These are phyloP conservation scores for Dinomys branickii DNA, from an alignment of 2,113 vertebrate species.

Conservation along the genomic window DNA sequence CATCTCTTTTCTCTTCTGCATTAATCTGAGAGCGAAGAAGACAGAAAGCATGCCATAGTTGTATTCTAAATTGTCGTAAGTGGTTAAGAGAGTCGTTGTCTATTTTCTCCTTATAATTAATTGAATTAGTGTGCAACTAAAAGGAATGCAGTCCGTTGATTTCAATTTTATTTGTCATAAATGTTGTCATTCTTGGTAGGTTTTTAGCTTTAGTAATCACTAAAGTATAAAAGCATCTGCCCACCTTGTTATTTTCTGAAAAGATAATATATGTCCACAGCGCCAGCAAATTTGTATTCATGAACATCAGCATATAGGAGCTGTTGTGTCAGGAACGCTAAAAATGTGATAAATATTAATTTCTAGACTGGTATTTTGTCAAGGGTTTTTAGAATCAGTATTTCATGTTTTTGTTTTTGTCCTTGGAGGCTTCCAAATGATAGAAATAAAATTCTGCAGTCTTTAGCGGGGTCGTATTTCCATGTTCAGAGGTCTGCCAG, in stretches of 20 bases:
- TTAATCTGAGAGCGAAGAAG: not conserved
- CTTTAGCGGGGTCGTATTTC: conserved; percentile 46
- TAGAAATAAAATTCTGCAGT: conserved; percentile 61
- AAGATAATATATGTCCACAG: conserved; percentile 67
- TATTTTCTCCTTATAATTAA: conserved; percentile 61
- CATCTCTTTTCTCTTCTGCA: not conserved
- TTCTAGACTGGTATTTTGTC: conserved; percentile 74
- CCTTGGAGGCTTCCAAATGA: conserved; percentile 71
- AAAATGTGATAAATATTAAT: conserved; percentile 86
- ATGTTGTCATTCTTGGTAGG: conserved; percentile 61
- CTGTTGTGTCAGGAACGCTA: conserved; percentile 76
- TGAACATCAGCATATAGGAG: conserved; percentile 79
- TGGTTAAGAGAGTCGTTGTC: not conserved
- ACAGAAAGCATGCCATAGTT: not conserved
- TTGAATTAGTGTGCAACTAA: not conserved
- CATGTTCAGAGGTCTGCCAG: conserved; percentile 43
- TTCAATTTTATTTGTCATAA: conserved; percentile 77
- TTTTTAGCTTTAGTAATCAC: conserved; percentile 60
- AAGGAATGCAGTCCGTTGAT: conserved; percentile 57
- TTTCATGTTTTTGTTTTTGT: conserved; percentile 65
- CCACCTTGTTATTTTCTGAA: conserved; percentile 73
- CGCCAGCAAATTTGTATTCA: conserved; percentile 79
- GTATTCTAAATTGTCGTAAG: conserved; percentile 43
- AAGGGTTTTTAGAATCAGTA: conserved; percentile 75
- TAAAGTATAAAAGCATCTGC: conserved; percentile 61